Conservation (phyloP, 2,113 vertebrate genomes). For the Saimiri boliviensis region DNA sequence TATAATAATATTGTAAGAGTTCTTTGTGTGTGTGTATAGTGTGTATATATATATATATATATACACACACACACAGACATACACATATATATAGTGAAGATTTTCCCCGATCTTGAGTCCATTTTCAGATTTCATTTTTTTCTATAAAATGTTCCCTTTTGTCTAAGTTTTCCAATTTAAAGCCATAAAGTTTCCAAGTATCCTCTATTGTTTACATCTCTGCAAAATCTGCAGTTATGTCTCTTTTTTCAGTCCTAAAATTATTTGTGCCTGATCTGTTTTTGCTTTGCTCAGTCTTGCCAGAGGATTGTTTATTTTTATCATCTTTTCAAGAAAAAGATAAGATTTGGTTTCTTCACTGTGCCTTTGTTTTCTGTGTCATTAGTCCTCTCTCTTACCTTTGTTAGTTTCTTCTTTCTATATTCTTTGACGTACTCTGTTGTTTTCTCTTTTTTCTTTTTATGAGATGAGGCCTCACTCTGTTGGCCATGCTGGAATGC, state of each 20-base stretch:
- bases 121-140: neutral
- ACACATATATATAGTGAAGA: neutral
- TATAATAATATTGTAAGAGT: neutral
- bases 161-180: neutral
- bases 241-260: neutral
- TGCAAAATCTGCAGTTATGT: neutral
- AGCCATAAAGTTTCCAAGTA: neutral
- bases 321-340: neutral
- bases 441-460: neutral
- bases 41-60: neutral
- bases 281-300: constrained; percentile 4
- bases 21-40: neutral
- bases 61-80: neutral
- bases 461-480: too few species aligned
- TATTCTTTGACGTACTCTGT: neutral
- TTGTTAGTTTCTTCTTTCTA: neutral
- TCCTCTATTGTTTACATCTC: neutral
- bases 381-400: neutral
- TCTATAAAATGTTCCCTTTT: neutral
- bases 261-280: neutral
- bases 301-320: neutral
- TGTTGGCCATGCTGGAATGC: too few species aligned
- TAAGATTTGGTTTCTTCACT: neutral
- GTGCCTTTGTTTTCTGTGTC: neutral
- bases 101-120: neutral